Conservation (phyloP, 2,888 invertebrate genomes). For the Plebejus melissa region DNA sequence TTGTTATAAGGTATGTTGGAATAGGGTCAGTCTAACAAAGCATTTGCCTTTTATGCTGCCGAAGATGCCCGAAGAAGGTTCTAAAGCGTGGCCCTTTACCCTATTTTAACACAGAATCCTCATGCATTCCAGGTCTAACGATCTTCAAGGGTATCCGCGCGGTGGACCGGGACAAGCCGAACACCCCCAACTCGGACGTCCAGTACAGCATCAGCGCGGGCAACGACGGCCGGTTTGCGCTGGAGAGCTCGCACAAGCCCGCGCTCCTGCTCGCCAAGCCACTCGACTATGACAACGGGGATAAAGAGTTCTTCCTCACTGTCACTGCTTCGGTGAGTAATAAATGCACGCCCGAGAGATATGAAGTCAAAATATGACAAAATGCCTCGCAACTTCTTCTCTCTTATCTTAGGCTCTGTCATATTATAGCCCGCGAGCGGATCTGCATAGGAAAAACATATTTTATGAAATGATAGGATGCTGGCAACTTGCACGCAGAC, state of each 20-base stretch:
- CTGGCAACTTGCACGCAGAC: too few species aligned
- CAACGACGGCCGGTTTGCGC: conserved; percentile 85
- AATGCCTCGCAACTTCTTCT: too few species aligned
- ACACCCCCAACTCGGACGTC: conserved; percentile 92
- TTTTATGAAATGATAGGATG: too few species aligned
- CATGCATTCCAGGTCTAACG: conserved; percentile 81
- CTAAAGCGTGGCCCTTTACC: not conserved
- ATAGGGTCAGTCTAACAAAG: too few species aligned
- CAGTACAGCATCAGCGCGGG: conserved; percentile 88
- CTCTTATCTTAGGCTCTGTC: too few species aligned
- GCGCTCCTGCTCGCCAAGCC: conserved; percentile 85
- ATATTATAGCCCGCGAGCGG: too few species aligned
- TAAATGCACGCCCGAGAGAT: not conserved
- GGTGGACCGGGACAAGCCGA: conserved; percentile 90
- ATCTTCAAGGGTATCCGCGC: conserved; percentile 90
- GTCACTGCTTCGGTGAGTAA: conserved; percentile 85
- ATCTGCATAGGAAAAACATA: too few species aligned
- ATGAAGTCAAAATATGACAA: too few species aligned
- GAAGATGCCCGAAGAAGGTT: too few species aligned
- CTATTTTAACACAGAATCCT: not conserved
- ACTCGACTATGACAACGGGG: conserved; percentile 89
- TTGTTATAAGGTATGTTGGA: too few species aligned
- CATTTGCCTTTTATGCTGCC: too few species aligned
- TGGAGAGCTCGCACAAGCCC: conserved; percentile 90
- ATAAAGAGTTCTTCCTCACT: conserved; percentile 85